A percentile compares a stretch with the other conserved stretches of the same genome.
phyloP scores from a whole-genome alignment of 2,888 invertebrate species.

The Amphipyra berbera region DNA sequence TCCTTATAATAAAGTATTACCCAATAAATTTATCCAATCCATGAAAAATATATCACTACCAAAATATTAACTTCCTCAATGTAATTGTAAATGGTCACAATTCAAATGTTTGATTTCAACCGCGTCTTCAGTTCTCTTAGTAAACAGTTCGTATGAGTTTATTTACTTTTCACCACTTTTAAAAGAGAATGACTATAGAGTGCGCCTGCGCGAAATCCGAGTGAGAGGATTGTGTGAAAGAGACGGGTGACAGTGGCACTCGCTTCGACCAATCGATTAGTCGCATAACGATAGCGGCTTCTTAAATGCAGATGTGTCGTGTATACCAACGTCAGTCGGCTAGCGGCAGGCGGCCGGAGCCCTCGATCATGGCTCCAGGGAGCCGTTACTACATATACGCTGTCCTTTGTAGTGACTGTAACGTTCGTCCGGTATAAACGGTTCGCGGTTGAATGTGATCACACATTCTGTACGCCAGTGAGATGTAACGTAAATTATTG shows the following conservation, averaged over 20 bases:
- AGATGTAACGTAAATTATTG: conserved; percentile 58
- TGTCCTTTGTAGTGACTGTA: conserved; percentile 77
- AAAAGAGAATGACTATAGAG: conserved; percentile 73
- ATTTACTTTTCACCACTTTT: conserved; percentile 88
- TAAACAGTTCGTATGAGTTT: conserved; percentile 85
- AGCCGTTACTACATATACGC: conserved; percentile 70
- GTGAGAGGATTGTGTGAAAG: conserved; percentile 76
- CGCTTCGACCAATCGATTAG: conserved; percentile 90
- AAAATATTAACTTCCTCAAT: conserved; percentile 33
- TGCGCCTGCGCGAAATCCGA: conserved; percentile 82
- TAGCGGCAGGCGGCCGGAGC: conserved; percentile 80
- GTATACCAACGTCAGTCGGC: conserved; percentile 87
- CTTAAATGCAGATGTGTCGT: conserved; percentile 90
- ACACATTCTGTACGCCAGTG: conserved; percentile 59
- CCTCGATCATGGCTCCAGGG: conserved; percentile 75
- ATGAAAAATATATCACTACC: conserved; percentile 26
- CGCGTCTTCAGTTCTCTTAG: conserved; percentile 76
- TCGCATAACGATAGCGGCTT: conserved; percentile 90
- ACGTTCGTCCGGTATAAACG: conserved; percentile 71
- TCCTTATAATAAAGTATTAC: conserved; percentile 60
- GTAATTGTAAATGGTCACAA: conserved; percentile 58
- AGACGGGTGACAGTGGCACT: conserved; percentile 82
- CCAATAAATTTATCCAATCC: conserved; percentile 38
- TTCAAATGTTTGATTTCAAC: conserved; percentile 64
- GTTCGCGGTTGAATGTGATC: conserved; percentile 69